Evolutionary conservation across 2,113 vertebrate species (phyloP), one percentile per base, ranked within the genome.

Genomic region (Pangasianodon hypophthalmus): DNA sequence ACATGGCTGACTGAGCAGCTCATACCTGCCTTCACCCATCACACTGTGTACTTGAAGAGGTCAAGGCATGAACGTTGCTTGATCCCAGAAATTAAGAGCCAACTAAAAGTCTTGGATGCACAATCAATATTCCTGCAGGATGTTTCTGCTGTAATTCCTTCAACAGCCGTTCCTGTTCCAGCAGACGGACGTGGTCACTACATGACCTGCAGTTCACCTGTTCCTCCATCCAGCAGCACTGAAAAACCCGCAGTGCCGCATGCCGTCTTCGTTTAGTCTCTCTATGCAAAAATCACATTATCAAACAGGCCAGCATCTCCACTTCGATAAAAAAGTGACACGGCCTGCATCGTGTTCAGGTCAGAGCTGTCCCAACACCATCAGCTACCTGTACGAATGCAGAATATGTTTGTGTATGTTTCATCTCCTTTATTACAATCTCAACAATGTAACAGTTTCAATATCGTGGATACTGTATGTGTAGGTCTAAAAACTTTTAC

Each of bases 311-410:
- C 18, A 6, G 26, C 2, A 19, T 10, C 19, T 62, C 75, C 41
- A 21, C 50, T 54, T 84, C 62, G 92, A 94, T 93, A 93, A 92
- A 93, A 93, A 92, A 86, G 46, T 89, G 75, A 91, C 89, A 92
- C 77, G 92, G 85, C 93, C 95, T 95, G 95, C 95, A 94, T 95
- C 94, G 95, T 92, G 89, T 93, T 89, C 89, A 92, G 92, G 93
- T 93, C 92, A 94, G 46, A 9, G 52, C 58, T n/a, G 32, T 48
- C 46, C 77, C 44, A 41, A 73, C 80, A 91, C 88, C 89, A 13
- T 89, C 19, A 82, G 94, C 91, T 96, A 96, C 94, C 95, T 96
- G 90, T 79, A 92, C 5, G 50, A 81, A 73, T 41, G 87, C 62
- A 91, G 60, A 64, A 75, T 19, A 62, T 32, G 8, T 84, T 60